Evolutionary conservation across 2,888 invertebrate genomes (phyloP).

Genomic region (Dorcus hopei): DNA sequence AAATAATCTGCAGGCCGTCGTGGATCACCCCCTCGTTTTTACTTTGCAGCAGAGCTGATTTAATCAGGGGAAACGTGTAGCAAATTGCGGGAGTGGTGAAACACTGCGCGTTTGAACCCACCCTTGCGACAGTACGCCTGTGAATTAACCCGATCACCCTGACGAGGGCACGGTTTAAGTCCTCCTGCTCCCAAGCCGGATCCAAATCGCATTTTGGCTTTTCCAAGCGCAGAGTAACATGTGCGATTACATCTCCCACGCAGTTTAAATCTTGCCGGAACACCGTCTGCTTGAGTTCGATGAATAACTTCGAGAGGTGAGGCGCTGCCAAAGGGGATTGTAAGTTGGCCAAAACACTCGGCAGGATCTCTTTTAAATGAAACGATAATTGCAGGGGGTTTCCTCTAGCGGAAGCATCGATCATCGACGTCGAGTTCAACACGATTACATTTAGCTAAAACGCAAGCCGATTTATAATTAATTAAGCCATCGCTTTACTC

Average conservation of each 20-base stretch:
- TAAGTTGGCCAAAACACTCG: conserved; percentile 60
- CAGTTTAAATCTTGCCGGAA: conserved; percentile 48
- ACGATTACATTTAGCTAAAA: conserved; percentile 46
- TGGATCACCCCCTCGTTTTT: conserved; percentile 8
- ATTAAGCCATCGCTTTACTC: conserved; percentile 28
- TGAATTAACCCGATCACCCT: conserved; percentile 62
- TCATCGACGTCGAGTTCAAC: conserved; percentile 51
- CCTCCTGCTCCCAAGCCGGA: conserved; percentile 72
- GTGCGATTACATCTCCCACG: conserved; percentile 62
- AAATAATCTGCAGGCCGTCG: conserved; percentile 59
- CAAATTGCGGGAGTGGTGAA: conserved; percentile 76
- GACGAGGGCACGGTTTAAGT: conserved; percentile 58
- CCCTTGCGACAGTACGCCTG: conserved; percentile 50
- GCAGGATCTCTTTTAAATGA: conserved; percentile 57
- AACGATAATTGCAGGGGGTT: conserved; percentile 53
- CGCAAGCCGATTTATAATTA: conserved; percentile 5
- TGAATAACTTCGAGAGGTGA: conserved; percentile 59
- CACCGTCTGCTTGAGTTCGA: conserved; percentile 59
- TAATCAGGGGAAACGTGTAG: conserved; percentile 77
- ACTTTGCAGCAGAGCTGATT: conserved; percentile 54
- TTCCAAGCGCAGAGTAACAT: conserved; percentile 69
- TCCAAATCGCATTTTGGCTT: conserved; percentile 80
- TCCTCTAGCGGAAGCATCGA: conserved; percentile 54
- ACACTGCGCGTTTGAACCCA: conserved; percentile 27
- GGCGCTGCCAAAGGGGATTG: conserved; percentile 78